phyloP scores from a whole-genome alignment of 2,888 invertebrate genomes.

The Myopa tessellatipennis region DNA sequence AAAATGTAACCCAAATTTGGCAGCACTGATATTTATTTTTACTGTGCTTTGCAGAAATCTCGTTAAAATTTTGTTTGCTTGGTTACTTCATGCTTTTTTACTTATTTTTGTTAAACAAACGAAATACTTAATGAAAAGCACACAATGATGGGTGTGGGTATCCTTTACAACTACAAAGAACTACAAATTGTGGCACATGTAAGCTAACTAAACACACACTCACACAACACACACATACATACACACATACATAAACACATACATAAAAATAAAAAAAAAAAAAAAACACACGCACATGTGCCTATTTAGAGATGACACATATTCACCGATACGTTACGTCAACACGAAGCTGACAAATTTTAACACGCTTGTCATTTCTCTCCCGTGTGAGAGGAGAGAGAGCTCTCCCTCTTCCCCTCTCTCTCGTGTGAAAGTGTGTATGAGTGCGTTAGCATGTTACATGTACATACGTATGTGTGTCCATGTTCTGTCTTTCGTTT shows the following conservation, averaged over 20 bases:
- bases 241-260: neutral
- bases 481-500: neutral
- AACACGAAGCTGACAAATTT: constrained; percentile 22
- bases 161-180: constrained; percentile 8
- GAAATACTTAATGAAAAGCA: constrained; percentile 32
- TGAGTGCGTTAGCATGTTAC: neutral
- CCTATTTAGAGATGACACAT: neutral
- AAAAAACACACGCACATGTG: neutral
- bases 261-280: no score
- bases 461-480: neutral
- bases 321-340: neutral
- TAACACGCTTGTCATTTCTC: constrained; percentile 9
- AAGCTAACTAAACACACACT: neutral
- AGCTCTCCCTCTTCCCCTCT: no score
- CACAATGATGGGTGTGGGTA: neutral
- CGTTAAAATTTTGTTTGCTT: neutral
- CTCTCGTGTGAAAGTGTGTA: neutral
- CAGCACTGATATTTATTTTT: neutral
- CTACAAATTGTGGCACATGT: constrained; percentile 19
- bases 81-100: neutral
- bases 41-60: neutral
- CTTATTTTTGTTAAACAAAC: constrained; percentile 18
- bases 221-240: constrained; percentile 3
- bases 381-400: neutral
- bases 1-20: constrained; percentile 8